These are phyloP conservation scores for Salticus scenicus DNA, from an alignment of 2,888 invertebrate genomes.

Conservation along the genomic window DNA sequence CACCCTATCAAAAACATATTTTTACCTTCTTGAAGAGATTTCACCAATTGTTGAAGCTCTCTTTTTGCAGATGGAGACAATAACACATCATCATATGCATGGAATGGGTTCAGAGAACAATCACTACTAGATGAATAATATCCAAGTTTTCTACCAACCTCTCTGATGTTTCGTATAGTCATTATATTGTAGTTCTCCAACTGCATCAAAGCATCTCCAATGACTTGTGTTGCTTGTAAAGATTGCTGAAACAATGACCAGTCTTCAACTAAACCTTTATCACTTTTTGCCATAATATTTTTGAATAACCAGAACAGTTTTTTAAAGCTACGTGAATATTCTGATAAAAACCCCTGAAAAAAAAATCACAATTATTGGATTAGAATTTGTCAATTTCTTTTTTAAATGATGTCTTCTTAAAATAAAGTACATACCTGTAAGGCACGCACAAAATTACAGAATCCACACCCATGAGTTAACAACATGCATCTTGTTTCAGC, in stretches of 20 bases:
- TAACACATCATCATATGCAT: conserved; percentile 63
- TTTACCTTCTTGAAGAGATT: conserved; percentile 49
- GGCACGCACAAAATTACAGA: conserved; percentile 78
- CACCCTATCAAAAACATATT: no score
- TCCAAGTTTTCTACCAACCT: conserved; percentile 77
- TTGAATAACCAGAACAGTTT: conserved; percentile 82
- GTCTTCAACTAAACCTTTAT: conserved; percentile 80
- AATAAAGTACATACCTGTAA: conserved; percentile 77
- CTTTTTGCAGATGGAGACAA: conserved; percentile 45
- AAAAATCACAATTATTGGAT: no score
- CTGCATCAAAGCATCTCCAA: conserved; percentile 82
- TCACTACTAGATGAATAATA: conserved; percentile 71
- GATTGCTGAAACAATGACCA: conserved; percentile 80
- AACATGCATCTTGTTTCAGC: conserved; percentile 82
- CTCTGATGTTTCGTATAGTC: conserved; percentile 80
- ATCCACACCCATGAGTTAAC: conserved; percentile 83
- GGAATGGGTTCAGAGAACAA: conserved; percentile 47
- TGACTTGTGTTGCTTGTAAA: conserved; percentile 76
- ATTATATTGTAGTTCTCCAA: conserved; percentile 82
- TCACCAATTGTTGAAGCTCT: conserved; percentile 51
- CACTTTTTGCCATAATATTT: conserved; percentile 73
- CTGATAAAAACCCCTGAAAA: conserved; percentile 41
- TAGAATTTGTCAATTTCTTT: no score
- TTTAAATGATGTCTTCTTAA: no score
- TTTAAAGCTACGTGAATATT: conserved; percentile 82